Conservation (phyloP, 30 jellyfish, hydroid and myxozoan genomes). For the Catostylus mosaicus region DNA sequence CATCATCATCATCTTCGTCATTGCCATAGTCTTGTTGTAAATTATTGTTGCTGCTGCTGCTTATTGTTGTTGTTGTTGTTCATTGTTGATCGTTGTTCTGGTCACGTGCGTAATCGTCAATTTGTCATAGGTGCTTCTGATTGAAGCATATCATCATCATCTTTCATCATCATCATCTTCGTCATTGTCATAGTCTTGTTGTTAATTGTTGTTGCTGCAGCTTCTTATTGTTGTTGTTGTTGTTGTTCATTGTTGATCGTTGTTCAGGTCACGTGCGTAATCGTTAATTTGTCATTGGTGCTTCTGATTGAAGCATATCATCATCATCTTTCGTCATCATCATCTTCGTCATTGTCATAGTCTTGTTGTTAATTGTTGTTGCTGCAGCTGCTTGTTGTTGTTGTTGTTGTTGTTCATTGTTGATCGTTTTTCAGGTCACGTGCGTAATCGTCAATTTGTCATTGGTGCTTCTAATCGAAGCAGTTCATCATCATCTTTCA, state of each 20-base stretch:
- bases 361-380: neutral
- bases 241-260: neutral
- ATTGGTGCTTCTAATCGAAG: neutral
- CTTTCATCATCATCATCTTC: conserved; percentile 11
- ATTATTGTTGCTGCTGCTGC: conserved; percentile 12
- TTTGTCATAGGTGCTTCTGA: neutral
- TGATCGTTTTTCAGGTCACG: neutral
- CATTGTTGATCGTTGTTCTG: too few species aligned
- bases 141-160: neutral
- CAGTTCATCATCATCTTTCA: conserved; percentile 12
- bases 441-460: neutral
- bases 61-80: conserved; percentile 40
- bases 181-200: neutral
- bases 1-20: conserved; percentile 22
- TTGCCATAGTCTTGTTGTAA: neutral
- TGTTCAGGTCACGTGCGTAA: neutral
- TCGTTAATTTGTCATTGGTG: neutral
- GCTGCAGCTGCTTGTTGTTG: neutral
- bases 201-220: neutral
- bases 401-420: neutral
- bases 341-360: neutral
- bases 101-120: neutral
- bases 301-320: neutral
- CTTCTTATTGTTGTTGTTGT: neutral
- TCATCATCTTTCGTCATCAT: conserved; percentile 23